Base-by-base conservation (phyloP, 2,888 invertebrate species). In the Exephanes ischioxanthus region DNA sequence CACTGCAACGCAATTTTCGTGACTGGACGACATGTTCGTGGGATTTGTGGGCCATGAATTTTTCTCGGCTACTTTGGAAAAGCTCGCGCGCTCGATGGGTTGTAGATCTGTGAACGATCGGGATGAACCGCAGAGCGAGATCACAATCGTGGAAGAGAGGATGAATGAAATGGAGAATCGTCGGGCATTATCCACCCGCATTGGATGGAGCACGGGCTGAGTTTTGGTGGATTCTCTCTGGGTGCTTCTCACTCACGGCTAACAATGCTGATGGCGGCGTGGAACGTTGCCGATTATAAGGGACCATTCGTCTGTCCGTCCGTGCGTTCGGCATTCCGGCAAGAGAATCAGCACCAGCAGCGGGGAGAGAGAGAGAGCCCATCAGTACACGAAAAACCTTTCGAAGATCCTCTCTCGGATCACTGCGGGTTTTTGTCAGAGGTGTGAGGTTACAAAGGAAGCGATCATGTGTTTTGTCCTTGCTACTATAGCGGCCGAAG, bases 371-470 rank as follows among this genome's bases (percentile, higher is more conserved):
- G 7, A 55, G 19, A 19, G 55, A 22, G 77, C 72, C 83, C 55
- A 61, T 80, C 80, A 41, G 76, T 87, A 87, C 85, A 79, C 81
- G 87, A 85, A 87, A 87, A 90, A 91, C 87, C 89, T 90, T 89
- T 89, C 88, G 88, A 80, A 86, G 80, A 85, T 84, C 84, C 66
- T 80, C 80, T 80, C 80, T 72, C 86, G 78, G 86, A 86, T 90
- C 85, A 90, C 83, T 78, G 87, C 85, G 89, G 88, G 87, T 90
- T 91, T 83, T 93, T 92, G 91, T 92, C 80, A 87, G 83, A 93
- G 93, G 93, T 93, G 93, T 92, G 93, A 93, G 91, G 89, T 92
- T 93, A 93, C 93, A 93, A 93, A 91, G 86, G 88, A 89, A 87
- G 88, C 90, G 92, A 91, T 92, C 92, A 89, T 90, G 88, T 89